These are phyloP conservation scores for Leucoma salicis DNA, from an alignment of 2,888 invertebrate genomes.

Conservation along the genomic window DNA sequence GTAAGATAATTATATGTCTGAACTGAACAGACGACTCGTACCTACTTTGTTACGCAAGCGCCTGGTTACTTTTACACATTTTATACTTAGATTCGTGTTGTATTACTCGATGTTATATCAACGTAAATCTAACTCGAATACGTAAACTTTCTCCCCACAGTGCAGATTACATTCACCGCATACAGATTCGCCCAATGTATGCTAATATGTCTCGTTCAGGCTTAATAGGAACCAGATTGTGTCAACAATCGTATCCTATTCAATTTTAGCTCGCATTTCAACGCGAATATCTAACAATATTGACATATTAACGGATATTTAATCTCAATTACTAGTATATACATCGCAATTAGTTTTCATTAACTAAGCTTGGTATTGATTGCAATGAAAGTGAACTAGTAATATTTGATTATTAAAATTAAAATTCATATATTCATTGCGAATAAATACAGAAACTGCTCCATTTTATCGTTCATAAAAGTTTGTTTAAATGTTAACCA, in stretches of 20 bases:
- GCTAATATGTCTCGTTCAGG: constrained; percentile 16
- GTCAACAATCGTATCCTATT: constrained; percentile 21
- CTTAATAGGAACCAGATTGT: constrained; percentile 18
- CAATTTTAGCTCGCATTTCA: constrained; percentile 18
- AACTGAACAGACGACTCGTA: too few species aligned
- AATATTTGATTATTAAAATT: too few species aligned
- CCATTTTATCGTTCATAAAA: too few species aligned
- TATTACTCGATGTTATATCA: neutral
- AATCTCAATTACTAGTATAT: constrained; percentile 10
- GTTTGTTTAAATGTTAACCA: too few species aligned
- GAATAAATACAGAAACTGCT: too few species aligned
- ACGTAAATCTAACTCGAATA: neutral
- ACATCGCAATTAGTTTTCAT: neutral
- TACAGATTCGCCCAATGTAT: constrained; percentile 15
- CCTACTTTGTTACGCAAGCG: too few species aligned
- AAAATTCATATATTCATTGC: too few species aligned
- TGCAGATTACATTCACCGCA: constrained; percentile 7
- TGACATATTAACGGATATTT: constrained; percentile 17
- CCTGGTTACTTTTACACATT: too few species aligned
- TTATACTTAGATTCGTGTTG: neutral
- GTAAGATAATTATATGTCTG: too few species aligned
- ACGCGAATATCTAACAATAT: constrained; percentile 18
- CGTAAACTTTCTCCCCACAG: neutral
- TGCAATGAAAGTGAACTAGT: too few species aligned
- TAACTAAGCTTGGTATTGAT: neutral